A percentile compares a stretch with the other conserved stretches of the same genome.
These are phyloP conservation scores for Falco cherrug DNA, from an alignment of 2,797 vertebrate species.

Conservation along the genomic window DNA sequence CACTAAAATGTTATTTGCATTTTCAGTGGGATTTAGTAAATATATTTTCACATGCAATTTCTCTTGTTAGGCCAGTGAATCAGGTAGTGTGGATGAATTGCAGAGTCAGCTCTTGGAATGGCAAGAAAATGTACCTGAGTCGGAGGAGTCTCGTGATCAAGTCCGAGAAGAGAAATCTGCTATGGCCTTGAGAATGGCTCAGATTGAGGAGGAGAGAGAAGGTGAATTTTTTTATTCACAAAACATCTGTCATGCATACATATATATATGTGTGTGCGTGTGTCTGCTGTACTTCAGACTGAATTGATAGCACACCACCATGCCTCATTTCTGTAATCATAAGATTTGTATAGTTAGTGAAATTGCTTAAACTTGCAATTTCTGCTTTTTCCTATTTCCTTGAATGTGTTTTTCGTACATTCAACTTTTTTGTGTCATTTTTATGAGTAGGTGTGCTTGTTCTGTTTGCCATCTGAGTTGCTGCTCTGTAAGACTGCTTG, in stretches of 20 bases:
- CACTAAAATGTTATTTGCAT: background rate
- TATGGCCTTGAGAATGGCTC: slow-evolving; percentile 84
- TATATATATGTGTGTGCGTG: too few relatives aligned
- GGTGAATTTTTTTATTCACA: slow-evolving; percentile 75
- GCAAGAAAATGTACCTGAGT: slow-evolving; percentile 86
- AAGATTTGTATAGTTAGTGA: background rate
- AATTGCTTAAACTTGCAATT: background rate
- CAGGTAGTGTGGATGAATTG: slow-evolving; percentile 87
- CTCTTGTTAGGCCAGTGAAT: slow-evolving; percentile 85
- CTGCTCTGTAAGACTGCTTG: background rate
- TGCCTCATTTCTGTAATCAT: background rate
- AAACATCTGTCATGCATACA: background rate
- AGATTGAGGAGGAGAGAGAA: slow-evolving; percentile 94
- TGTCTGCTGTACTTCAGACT: background rate
- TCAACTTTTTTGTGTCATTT: background rate
- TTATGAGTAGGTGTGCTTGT: background rate
- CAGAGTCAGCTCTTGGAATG: slow-evolving; percentile 89
- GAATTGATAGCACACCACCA: background rate
- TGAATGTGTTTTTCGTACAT: background rate
- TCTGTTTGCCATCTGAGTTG: background rate
- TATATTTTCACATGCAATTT: background rate
- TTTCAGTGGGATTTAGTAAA: background rate
- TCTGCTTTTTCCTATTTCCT: background rate
- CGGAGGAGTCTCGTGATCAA: slow-evolving; percentile 79
- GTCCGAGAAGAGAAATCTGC: slow-evolving; percentile 83